Evolutionary conservation across 2,113 vertebrate species (phyloP), one percentile per base, ranked within the genome.

Genomic region (Cyanoderma ruficeps): DNA sequence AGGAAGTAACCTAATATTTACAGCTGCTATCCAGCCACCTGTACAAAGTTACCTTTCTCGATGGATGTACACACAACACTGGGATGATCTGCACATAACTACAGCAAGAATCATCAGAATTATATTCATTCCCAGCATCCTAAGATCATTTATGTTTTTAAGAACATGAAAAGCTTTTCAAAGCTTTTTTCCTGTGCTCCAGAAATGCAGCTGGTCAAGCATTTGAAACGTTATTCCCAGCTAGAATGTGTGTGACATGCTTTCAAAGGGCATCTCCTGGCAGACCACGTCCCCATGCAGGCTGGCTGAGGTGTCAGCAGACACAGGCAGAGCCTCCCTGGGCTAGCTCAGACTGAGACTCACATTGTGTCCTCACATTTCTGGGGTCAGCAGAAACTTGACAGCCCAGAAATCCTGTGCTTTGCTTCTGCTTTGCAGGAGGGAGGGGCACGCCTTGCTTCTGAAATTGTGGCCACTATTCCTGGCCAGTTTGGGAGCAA

Each of bases 151-250:
- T 57, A 13, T 16, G 30, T 10, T 83, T 87, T 87, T n/a, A 63
- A 87, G 89, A 81, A 55, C 44, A 20, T 15, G 24, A 68, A 20
- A 71, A 86, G 44, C n/a, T 89, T 92, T 87, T 60, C 56, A 68
- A 71, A 92, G 31, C 9, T 57, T 84, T 83, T 69, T 69, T 47
- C 72, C 72, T 49, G 28, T 63, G 61, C 23, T 61, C 47, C 72
- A 83, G 52, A 94, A 92, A 89, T 6, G 13, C 56, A 89, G 87
- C 21, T 4, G 59, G 35, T 80, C 37, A 70, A 88, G 67, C 39
- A 57, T 37, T 52, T 93, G 93, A 95, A 70, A 91, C 59, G 50
- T 70, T 90, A 89, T 41, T 96, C 94, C 91, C 75, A 90, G 71
- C 33, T 64, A 87, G 57, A 23, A 89, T 72, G 87, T 61, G 75